Conservation (phyloP, 2,797 vertebrate genomes). For the Spondyliosoma cantharus region DNA sequence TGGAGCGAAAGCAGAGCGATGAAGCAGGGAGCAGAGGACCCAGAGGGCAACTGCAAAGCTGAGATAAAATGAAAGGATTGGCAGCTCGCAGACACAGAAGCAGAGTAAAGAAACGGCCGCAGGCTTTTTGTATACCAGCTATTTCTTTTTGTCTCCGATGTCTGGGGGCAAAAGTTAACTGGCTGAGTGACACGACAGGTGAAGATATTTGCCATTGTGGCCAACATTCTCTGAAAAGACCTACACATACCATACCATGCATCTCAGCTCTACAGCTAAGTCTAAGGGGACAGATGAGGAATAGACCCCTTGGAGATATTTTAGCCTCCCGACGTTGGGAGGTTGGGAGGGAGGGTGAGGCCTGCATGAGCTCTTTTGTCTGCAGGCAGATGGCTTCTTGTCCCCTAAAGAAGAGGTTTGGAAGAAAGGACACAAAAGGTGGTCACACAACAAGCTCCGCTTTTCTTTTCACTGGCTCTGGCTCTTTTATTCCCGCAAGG, state of each 20-base stretch:
- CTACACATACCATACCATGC: slow-evolving; percentile 66
- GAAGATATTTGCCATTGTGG: slow-evolving; percentile 70
- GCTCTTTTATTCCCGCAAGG: slow-evolving; percentile 72
- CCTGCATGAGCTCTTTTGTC: slow-evolving; percentile 78
- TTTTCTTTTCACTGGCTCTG: slow-evolving; percentile 75
- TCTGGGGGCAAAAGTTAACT: slow-evolving; percentile 30
- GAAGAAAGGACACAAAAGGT: slow-evolving; percentile 81
- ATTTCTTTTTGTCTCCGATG: slow-evolving; percentile 27
- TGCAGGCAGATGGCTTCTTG: slow-evolving; percentile 87
- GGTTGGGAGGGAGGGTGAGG: slow-evolving; percentile 36
- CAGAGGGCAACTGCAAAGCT: slow-evolving; percentile 54
- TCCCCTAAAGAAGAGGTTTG: slow-evolving; percentile 80
- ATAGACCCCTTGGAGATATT: slow-evolving; percentile 70
- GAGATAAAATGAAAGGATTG: slow-evolving; percentile 62
- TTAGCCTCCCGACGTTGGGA: slow-evolving; percentile 49
- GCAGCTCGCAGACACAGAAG: slow-evolving; percentile 44
- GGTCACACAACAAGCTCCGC: slow-evolving; percentile 75
- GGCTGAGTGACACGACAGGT: slow-evolving; percentile 74
- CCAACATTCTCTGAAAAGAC: slow-evolving; percentile 68
- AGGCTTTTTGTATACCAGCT: slow-evolving; percentile 32
- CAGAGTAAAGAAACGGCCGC: slow-evolving; percentile 25
- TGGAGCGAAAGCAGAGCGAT: slow-evolving; percentile 14
- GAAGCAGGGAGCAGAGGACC: slow-evolving; percentile 35
- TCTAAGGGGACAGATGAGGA: slow-evolving; percentile 67
- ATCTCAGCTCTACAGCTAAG: slow-evolving; percentile 49